These are phyloP conservation scores for Equus quagga DNA, from an alignment of 2,113 vertebrate genomes.

Conservation along the genomic window DNA sequence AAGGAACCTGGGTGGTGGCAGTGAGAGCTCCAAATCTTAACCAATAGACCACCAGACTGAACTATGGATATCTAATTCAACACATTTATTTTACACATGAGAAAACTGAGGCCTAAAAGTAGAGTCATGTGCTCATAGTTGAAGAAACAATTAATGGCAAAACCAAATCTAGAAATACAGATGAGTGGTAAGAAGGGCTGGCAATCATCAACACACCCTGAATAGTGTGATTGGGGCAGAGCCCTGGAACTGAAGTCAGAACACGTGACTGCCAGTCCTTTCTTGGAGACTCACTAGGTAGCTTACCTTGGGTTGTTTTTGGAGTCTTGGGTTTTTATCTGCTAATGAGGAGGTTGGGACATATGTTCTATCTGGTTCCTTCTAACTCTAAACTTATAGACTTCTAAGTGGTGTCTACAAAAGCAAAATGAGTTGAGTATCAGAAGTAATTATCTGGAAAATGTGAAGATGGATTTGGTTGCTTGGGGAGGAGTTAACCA, in stretches of 20 bases:
- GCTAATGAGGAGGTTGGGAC: neutral
- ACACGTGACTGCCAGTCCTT: neutral
- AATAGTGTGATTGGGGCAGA: neutral
- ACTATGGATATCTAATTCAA: neutral
- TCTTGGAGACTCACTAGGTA: neutral
- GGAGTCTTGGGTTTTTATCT: neutral
- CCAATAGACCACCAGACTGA: neutral
- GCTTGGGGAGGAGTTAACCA: neutral
- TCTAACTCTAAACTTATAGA: conserved; percentile 25
- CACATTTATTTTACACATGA: neutral
- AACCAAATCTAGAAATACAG: neutral
- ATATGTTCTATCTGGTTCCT: neutral
- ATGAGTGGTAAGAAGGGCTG: neutral
- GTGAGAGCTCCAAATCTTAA: too few species aligned
- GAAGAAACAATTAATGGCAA: neutral
- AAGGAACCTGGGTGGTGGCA: too few species aligned
- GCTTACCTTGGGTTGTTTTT: neutral
- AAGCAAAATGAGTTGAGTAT: conserved; percentile 7
- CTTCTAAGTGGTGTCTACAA: conserved; percentile 26
- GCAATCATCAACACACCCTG: neutral
- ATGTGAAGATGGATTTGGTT: neutral
- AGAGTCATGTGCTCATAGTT: neutral
- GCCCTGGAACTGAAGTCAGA: neutral
- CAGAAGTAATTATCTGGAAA: conserved; percentile 47
- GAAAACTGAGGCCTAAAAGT: neutral